Conservation (phyloP, 2,888 invertebrate species). For the Eurytoma adleriae region DNA sequence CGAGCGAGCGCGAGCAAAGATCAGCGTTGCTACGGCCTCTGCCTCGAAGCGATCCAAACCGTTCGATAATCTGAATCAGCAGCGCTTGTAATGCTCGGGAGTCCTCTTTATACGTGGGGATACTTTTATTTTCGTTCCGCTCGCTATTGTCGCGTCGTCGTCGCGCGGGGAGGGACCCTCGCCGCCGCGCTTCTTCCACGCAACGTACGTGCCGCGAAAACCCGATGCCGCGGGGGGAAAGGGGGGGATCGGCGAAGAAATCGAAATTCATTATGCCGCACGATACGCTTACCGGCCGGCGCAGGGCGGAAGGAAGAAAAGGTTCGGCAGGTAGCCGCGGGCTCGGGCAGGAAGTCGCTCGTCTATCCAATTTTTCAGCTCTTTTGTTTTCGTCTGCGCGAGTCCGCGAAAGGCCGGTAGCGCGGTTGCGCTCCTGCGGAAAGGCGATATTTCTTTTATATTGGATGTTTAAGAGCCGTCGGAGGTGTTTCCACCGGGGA, state of each 20-base stretch:
- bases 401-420: conserved; percentile 46
- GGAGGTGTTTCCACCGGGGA: conserved; percentile 41
- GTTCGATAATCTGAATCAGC: conserved; percentile 55
- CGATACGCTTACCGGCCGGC: conserved; percentile 50
- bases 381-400: conserved; percentile 37
- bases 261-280: conserved; percentile 58
- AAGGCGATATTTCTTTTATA: conserved; percentile 51
- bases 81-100: conserved; percentile 52
- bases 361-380: conserved; percentile 34
- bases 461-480: conserved; percentile 37
- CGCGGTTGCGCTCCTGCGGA: not conserved
- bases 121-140: conserved; percentile 47
- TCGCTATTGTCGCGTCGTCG: not conserved
- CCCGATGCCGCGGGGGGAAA: conserved; percentile 22
- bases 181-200: conserved; percentile 38
- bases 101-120: conserved; percentile 46
- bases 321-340: conserved; percentile 7
- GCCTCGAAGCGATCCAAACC: conserved; percentile 27
- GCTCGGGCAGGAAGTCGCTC: conserved; percentile 42
- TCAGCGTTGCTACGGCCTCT: not conserved
- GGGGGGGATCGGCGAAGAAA: conserved; percentile 47
- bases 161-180: not conserved
- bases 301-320: conserved; percentile 53
- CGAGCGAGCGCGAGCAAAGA: not conserved
- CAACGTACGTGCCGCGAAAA: conserved; percentile 55